phyloP scores from a whole-genome alignment of 2,888 invertebrate species.

The Xylocampa areola region DNA sequence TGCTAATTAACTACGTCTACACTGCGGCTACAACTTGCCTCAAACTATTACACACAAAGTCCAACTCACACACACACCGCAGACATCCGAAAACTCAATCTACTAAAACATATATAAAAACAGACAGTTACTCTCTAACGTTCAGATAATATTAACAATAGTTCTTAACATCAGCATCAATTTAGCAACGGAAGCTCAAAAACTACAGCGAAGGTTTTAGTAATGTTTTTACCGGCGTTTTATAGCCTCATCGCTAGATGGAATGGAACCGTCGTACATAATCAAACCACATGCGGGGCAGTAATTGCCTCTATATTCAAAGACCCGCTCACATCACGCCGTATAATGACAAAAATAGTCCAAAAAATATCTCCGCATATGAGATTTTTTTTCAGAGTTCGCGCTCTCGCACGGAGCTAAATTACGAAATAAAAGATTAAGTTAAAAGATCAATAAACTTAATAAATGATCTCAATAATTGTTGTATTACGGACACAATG shows the following conservation, averaged over 20 bases:
- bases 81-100: slow-evolving; percentile 64
- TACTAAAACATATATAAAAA: slow-evolving; percentile 62
- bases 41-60: slow-evolving; percentile 62
- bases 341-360: slow-evolving; percentile 90
- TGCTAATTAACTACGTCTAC: slow-evolving; percentile 77
- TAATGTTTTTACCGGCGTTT: slow-evolving; percentile 84
- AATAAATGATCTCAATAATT: slow-evolving; percentile 90
- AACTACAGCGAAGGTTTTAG: slow-evolving; percentile 82
- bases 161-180: slow-evolving; percentile 81
- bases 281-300: slow-evolving; percentile 89
- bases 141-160: slow-evolving; percentile 78
- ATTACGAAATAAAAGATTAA: slow-evolving; percentile 90
- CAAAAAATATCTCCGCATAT: slow-evolving; percentile 88
- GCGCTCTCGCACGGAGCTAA: slow-evolving; percentile 87
- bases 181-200: slow-evolving; percentile 88
- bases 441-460: slow-evolving; percentile 90
- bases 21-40: slow-evolving; percentile 59
- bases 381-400: slow-evolving; percentile 88
- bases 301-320: slow-evolving; percentile 89
- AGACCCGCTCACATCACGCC: slow-evolving; percentile 88
- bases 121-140: slow-evolving; percentile 41
- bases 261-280: slow-evolving; percentile 85
- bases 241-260: slow-evolving; percentile 83
- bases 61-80: slow-evolving; percentile 56
- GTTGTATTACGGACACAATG: slow-evolving; percentile 90